A percentile compares a stretch with the other conserved stretches of the same genome.
phyloP scores from a whole-genome alignment of 2,113 vertebrate species.

The Actenoides lindsayi region DNA sequence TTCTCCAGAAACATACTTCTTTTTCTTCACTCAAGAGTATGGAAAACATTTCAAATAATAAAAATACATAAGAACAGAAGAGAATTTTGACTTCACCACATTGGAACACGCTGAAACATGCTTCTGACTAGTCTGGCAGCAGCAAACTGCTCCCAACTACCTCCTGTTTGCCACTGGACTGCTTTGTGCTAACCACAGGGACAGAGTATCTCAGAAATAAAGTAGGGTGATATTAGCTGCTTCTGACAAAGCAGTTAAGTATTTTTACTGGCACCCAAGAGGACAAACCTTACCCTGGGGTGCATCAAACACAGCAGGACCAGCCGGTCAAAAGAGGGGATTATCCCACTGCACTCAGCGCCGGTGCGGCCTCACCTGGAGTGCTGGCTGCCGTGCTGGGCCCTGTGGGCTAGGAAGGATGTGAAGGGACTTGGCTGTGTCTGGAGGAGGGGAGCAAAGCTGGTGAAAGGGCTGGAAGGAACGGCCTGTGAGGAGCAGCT shows the following conservation, averaged over 20 bases:
- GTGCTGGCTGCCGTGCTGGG: not conserved
- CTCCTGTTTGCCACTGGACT: not conserved
- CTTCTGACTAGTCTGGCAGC: not conserved
- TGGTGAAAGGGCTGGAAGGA: not conserved
- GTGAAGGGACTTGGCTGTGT: not conserved
- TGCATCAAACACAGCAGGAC: not conserved
- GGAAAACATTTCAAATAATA: not conserved
- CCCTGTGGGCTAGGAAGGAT: not conserved
- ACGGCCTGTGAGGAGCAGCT: not conserved
- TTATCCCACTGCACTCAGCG: accelerated
- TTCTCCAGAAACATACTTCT: not conserved
- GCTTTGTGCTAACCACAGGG: not conserved
- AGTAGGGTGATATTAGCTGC: not conserved
- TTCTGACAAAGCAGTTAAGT: not conserved
- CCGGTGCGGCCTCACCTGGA: not conserved
- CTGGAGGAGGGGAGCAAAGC: not conserved
- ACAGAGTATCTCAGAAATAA: not conserved
- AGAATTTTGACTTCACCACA: not conserved
- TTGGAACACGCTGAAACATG: too few species aligned
- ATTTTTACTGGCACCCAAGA: not conserved
- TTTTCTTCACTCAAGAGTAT: not conserved
- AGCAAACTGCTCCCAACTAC: not conserved
- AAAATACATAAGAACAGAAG: not conserved
- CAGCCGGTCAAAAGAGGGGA: not conserved
- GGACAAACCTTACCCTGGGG: accelerated